Base-by-base conservation (phyloP, 2,888 invertebrate genomes). In the Philereme transversata region DNA sequence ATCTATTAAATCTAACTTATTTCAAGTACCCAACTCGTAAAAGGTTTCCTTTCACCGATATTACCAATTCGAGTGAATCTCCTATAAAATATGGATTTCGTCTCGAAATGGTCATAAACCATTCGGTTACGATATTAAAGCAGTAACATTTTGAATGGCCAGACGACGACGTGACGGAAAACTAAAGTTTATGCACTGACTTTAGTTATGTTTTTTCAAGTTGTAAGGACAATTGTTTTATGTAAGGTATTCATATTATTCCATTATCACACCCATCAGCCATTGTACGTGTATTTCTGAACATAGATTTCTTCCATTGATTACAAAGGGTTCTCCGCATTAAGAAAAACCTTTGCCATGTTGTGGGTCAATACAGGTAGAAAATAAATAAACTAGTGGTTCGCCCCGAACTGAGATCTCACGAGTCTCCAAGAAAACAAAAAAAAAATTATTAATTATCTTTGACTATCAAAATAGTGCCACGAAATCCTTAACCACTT, bases 21-120 rank as follows among this genome's bases (percentile, higher is more conserved):
- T 79, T 69, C 70, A 73, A 70, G 69, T 71, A 70, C 59, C 46
- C 46, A 48, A 76, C 75, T 75, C 78, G 72, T 84, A 84, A 82
- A 84, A 78, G 72, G 68, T 80, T 80, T 76, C 64, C 71, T 70
- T 65, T 69, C 57, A 61, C 62, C 51, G 72, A 76, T 79, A 80
- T 77, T 75, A 77, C 76, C 76, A 76, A 84, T 83, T 82, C 78
- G 70, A 70, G 68, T 61, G 77, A 80, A 86, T 80, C 75, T 80
- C 77, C 81, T 67, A 83, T 87, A 87, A 87, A 87, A 79, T 84
- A 81, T 81, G 77, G 83, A 77, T 80, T 62, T 84, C 81, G 74
- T 82, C 80, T 82, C 72, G 74, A 69, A 78, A 75, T 72, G 71
- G 71, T 77, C 79, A 77, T 89, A 88, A 89, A 89, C 70, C 75